These are phyloP conservation scores for Pseudochirops cupreus DNA, from an alignment of 2,797 vertebrate genomes.

Conservation along the genomic window DNA sequence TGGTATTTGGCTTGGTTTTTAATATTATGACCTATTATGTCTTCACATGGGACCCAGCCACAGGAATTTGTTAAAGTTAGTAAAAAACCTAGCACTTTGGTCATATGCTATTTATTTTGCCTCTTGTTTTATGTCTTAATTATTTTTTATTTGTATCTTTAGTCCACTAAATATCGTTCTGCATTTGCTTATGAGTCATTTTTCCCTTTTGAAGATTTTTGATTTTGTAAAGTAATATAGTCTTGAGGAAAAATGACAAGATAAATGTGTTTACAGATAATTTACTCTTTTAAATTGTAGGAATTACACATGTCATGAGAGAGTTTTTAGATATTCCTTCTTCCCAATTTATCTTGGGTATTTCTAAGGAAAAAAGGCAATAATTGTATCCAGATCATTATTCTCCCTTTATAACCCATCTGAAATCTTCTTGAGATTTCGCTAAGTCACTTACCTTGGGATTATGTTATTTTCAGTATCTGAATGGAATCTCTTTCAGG, in stretches of 20 bases:
- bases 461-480: background rate
- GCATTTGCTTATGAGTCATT: constrained; percentile 38
- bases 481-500: background rate
- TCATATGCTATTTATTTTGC: constrained; percentile 10
- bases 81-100: constrained; percentile 23
- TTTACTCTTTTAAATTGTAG: constrained; percentile 32
- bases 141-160: constrained; percentile 47
- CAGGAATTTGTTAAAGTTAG: constrained; percentile 21
- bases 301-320: constrained; percentile 25
- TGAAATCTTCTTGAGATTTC: constrained; percentile 47
- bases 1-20: constrained; percentile 6
- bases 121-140: background rate
- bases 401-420: constrained; percentile 45
- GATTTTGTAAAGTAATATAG: constrained; percentile 45
- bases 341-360: constrained; percentile 27
- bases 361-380: constrained; percentile 38
- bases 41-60: background rate
- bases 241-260: constrained; percentile 33
- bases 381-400: constrained; percentile 19
- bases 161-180: background rate
- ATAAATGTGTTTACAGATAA: constrained; percentile 30
- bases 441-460: background rate
- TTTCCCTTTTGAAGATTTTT: constrained; percentile 49
- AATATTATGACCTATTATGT: background rate
- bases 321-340: constrained; percentile 38